Evolutionary conservation across 2,797 vertebrate genomes (phyloP), one percentile per base, ranked within the genome.

Genomic region (Catamblyrhynchus diadema): DNA sequence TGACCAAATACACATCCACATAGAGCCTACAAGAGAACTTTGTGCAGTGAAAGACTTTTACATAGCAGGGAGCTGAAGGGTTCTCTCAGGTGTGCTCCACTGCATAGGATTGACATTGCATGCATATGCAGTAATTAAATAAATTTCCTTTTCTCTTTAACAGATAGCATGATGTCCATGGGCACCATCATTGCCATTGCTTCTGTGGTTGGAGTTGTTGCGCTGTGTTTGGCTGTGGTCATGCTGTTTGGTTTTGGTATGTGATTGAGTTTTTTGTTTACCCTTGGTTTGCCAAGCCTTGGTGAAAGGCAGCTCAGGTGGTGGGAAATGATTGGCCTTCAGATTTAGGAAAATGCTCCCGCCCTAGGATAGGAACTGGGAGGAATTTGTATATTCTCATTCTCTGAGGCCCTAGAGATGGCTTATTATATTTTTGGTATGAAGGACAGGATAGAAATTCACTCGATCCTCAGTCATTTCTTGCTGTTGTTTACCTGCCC

Each of bases 221-320:
- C 79, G 24, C 73, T 96, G 47, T 78, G 93, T 86, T 95, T 96
- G 81, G 64, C 89, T 82, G 37, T 95, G 53, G 65, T 50, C 69
- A 27, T 90, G 15, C 14, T 95, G 12, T 66, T 97, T 8, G 30
- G 39, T 41, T 97, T 97, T 39, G 96, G 97, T 98, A 95, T 65
- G 96, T 96, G 78, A 14, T 16, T 23, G 70, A 92, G 14, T 51
- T 71, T 82, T 71, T 89, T 80, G n/a, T 28, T 25, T 30, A 24
- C 18, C 8, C 18, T 90, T 62, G 4, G 12, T 70, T 90, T 10
- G 2, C 23, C 33, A 81, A 27, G 14, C 39, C 54, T 47, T 24
- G 14, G 47, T 44, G 70, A 77, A 65, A 88, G 20, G 17, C 54
- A 62, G 15, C 72, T 90, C 48, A 47, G 33, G 14, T 24, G 28